phyloP scores from a whole-genome alignment of 2,113 vertebrate species.

The Cnemophilus loriae region DNA sequence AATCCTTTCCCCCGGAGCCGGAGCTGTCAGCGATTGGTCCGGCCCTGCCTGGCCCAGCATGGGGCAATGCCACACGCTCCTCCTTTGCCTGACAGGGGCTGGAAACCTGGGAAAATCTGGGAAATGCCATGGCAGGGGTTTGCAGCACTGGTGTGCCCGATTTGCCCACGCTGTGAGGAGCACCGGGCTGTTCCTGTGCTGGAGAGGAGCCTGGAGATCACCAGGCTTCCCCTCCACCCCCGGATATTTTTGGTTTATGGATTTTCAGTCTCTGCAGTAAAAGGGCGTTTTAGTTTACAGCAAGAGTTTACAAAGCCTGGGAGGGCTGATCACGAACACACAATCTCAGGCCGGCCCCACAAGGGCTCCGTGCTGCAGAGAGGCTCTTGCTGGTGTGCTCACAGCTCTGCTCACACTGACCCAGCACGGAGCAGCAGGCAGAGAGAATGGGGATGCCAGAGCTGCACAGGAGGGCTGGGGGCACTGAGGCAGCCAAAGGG shows the following conservation, averaged over 20 bases:
- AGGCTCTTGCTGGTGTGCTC: background rate
- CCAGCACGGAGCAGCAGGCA: background rate
- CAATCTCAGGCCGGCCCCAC: accelerated
- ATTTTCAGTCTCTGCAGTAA: background rate
- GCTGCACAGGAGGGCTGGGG: background rate
- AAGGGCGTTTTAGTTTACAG: background rate
- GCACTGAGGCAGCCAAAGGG: background rate
- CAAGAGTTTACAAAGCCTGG: background rate
- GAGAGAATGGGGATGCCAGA: background rate
- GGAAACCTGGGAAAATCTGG: background rate
- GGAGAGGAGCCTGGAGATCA: background rate
- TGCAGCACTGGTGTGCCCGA: background rate
- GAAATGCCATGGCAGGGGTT: accelerated
- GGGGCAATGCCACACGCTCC: background rate
- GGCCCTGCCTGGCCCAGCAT: background rate
- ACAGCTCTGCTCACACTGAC: background rate
- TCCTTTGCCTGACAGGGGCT: background rate
- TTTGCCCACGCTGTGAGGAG: background rate
- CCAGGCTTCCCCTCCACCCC: background rate
- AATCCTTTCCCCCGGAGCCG: background rate
- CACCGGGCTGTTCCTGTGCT: accelerated
- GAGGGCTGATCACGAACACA: background rate
- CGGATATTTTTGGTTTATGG: background rate
- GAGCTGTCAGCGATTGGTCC: background rate
- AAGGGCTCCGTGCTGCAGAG: background rate